Evolutionary conservation across 2,888 invertebrate genomes (phyloP), one percentile per base, ranked within the genome.

Genomic region (Cerceris ruficornis): DNA sequence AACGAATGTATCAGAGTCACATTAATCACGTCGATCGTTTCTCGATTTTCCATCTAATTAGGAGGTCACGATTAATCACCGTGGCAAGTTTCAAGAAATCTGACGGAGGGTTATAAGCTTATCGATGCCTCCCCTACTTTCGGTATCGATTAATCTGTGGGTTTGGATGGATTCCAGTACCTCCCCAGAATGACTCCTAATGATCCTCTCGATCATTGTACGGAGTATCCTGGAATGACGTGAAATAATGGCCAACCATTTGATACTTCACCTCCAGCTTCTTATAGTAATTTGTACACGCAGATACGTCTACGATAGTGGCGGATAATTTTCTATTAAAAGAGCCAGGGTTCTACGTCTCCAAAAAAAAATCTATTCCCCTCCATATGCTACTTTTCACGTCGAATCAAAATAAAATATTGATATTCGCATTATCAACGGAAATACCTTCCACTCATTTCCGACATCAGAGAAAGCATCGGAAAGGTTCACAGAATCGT

Each of bases 131-230:
- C 55, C 15, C 50, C 61, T 57, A 60, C 14, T 60, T 46, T 15
- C 57, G 50, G 61, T 67, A 71, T 71, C 81, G 75, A 86, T 86
- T 86, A 86, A 83, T 86, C 82, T 73, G 70, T 59, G 80, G 79
- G 60, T 70, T 80, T 81, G 78, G 82, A 83, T 72, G 67, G 75
- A 80, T 80, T 84, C 78, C 83, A 81, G 70, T 62, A 60, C 73
- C 75, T 74, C 70, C 80, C 76, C 79, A 75, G 69, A 73, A 77
- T 77, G 79, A 82, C 68, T 69, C 62, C 59, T 77, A 81, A 77
- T 66, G 69, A 74, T 73, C 54, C 64, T 15, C 69, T 74, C 42
- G 52, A 71, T 78, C 62, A 46, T 64, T 65, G 50, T 66, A 39
- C 41, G 7, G 39, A 41, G 39, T 58, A 43, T 50, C 43, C n/a